Percentiles rank a stretch among this genome's conserved stretches.
phyloP scores from a whole-genome alignment of 35 echinoderm and acorn worm genomes.

The Apostichopus parvimensis region DNA sequence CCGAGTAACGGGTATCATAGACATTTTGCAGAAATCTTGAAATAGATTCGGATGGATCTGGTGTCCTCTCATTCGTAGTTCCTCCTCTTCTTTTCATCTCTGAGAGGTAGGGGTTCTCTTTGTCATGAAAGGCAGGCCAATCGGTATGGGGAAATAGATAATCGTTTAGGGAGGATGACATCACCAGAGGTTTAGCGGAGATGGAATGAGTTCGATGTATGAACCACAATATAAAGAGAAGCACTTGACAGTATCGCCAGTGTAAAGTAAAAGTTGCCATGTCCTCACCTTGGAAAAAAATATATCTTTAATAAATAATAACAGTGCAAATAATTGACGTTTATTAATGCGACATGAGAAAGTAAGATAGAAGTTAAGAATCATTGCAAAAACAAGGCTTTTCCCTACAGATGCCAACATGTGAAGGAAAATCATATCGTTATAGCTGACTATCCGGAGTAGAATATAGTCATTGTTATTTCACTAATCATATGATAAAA shows the following conservation, averaged over 20 bases:
- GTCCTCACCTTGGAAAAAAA: background rate
- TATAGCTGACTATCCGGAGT: no score
- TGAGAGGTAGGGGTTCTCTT: background rate
- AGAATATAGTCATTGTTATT: no score
- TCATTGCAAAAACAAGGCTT: no score
- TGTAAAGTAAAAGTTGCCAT: background rate
- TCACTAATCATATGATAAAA: no score
- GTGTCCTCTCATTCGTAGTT: background rate
- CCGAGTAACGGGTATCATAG: background rate
- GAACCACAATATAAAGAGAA: background rate
- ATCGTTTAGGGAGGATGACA: constrained; percentile 1
- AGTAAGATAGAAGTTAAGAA: no score
- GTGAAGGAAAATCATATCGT: no score
- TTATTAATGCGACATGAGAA: no score
- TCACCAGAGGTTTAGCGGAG: background rate
- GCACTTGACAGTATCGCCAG: background rate
- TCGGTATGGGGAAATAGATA: background rate
- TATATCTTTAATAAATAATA: background rate
- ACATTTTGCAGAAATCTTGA: background rate
- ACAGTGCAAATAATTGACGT: no score
- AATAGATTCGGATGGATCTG: background rate
- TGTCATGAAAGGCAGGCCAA: background rate
- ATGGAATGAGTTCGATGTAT: background rate
- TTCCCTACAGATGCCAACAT: no score
- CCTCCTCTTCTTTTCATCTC: background rate